Conservation (phyloP, 2,113 vertebrate species). For the Lophius piscatorius region DNA sequence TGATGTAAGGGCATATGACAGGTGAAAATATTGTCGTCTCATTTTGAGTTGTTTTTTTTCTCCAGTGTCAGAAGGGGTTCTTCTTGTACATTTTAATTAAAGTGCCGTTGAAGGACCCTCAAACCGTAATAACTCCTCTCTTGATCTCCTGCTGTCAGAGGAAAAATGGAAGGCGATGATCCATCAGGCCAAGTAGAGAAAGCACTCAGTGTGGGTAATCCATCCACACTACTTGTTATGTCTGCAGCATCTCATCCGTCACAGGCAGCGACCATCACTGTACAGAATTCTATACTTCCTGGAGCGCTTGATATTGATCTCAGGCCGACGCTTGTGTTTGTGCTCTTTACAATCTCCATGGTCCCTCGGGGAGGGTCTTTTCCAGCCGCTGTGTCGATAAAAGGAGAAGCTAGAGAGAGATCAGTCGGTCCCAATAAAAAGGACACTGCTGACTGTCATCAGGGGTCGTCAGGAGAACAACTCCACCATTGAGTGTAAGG, state of each 20-base stretch:
- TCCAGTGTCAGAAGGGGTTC: background rate
- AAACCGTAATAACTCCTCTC: conserved; percentile 8
- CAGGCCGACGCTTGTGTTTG: conserved; percentile 3
- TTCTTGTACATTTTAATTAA: conserved; percentile 27
- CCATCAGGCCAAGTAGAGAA: conserved; percentile 33
- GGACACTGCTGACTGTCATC: conserved; percentile 9
- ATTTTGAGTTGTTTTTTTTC: background rate
- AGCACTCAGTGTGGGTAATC: conserved; percentile 44
- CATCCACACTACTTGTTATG: conserved; percentile 49
- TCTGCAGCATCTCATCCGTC: conserved; percentile 52
- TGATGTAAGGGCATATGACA: too few relatives aligned
- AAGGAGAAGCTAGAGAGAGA: conserved; percentile 45
- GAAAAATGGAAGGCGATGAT: conserved; percentile 28
- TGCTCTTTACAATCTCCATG: conserved; percentile 5
- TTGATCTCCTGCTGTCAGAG: too few relatives aligned
- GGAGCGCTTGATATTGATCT: conserved; percentile 59
- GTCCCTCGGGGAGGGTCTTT: conserved; percentile 23
- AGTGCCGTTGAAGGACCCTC: conserved; percentile 20
- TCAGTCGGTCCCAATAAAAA: conserved; percentile 27
- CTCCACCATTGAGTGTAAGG: conserved; percentile 13
- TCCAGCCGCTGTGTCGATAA: conserved; percentile 27
- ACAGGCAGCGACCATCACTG: conserved; percentile 26
- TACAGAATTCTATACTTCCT: conserved; percentile 40
- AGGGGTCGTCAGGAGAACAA: conserved; percentile 6
- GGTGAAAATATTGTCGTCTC: too few relatives aligned